These are phyloP conservation scores for Chaenogobius annularis DNA, from an alignment of 2,113 vertebrate genomes.

Conservation along the genomic window DNA sequence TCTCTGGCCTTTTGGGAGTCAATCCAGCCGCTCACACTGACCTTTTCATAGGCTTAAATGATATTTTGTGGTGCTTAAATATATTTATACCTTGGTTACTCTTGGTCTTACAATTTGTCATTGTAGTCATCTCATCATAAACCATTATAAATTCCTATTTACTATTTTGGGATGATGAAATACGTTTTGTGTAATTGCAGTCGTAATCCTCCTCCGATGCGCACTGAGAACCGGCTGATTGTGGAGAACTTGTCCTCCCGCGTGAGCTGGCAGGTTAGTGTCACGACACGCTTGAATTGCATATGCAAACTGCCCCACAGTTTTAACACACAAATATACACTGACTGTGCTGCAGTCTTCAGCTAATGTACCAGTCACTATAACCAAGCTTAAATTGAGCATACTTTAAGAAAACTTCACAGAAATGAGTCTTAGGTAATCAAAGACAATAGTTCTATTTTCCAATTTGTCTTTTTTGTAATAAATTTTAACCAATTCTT, in stretches of 20 bases:
- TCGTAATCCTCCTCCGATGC: constrained; percentile 91
- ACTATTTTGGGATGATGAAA: neutral
- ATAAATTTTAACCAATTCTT: constrained; percentile 94
- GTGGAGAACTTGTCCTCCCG: constrained; percentile 95
- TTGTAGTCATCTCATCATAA: too few species aligned
- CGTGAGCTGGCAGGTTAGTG: constrained; percentile 98
- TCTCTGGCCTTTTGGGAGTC: too few species aligned
- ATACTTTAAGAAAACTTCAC: constrained; percentile 7
- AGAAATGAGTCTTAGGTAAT: constrained; percentile 35
- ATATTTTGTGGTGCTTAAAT: too few species aligned
- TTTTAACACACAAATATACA: constrained; percentile 34
- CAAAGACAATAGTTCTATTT: constrained; percentile 40
- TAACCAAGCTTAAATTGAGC: constrained; percentile 1
- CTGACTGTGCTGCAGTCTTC: constrained; percentile 6
- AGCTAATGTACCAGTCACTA: constrained; percentile 21
- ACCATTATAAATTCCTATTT: too few species aligned
- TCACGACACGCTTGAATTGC: constrained; percentile 9
- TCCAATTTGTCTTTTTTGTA: constrained; percentile 70
- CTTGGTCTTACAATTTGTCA: too few species aligned
- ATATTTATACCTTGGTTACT: too few species aligned
- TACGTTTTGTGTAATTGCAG: constrained; percentile 6
- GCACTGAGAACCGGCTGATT: constrained; percentile 94
- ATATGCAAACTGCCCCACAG: constrained; percentile 19
- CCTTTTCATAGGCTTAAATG: too few species aligned
- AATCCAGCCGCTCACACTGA: too few species aligned